Conservation (phyloP, 2,113 vertebrate species). For the Apodemus speciosus region DNA sequence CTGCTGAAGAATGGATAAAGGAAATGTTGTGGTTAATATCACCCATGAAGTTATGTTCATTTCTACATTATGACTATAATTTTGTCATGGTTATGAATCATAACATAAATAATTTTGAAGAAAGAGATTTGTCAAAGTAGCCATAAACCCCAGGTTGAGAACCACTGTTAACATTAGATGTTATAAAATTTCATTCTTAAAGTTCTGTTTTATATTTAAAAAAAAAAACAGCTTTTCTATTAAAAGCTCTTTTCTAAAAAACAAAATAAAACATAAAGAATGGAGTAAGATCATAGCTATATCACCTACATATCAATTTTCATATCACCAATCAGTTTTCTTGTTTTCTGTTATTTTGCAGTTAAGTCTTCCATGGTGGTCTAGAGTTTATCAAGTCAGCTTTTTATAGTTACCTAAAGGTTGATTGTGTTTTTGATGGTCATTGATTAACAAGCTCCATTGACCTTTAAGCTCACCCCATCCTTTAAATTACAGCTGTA, state of each 20-base stretch:
- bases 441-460: constrained; percentile 13
- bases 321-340: background rate
- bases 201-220: constrained; percentile 29
- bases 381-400: background rate
- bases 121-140: background rate
- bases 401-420: background rate
- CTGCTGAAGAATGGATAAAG: no score
- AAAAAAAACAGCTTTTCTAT: no score
- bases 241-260: background rate
- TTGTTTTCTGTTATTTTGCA: background rate
- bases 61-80: background rate
- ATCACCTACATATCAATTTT: background rate
- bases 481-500: constrained; percentile 5
- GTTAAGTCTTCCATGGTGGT: background rate
- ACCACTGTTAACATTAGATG: background rate
- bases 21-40: background rate
- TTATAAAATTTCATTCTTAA: background rate
- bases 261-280: constrained; percentile 45
- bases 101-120: background rate
- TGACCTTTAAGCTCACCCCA: background rate
- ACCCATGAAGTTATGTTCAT: background rate
- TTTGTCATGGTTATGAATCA: background rate
- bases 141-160: background rate
- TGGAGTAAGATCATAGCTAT: background rate
- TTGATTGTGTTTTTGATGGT: background rate